These are phyloP conservation scores for Coryphaenoides rupestris DNA, from an alignment of 2,113 vertebrate species.

Conservation along the genomic window DNA sequence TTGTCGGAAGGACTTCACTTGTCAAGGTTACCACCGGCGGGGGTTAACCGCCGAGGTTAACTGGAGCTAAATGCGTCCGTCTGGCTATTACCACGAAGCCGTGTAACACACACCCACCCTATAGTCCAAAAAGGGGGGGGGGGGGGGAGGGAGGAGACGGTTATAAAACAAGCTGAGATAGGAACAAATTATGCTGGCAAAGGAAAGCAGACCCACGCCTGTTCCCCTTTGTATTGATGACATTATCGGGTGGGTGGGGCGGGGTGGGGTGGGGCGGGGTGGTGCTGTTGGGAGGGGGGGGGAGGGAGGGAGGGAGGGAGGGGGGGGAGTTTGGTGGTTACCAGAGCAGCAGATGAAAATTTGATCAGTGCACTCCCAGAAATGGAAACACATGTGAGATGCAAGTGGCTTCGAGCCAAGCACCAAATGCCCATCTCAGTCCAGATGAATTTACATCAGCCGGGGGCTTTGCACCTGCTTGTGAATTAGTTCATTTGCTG, in stretches of 20 bases:
- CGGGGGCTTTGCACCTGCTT: conserved; percentile 70
- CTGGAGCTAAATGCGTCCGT: no score
- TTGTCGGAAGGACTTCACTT: no score
- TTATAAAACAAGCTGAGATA: conserved; percentile 43
- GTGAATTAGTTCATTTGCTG: conserved; percentile 60
- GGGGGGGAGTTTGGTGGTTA: conserved; percentile 22
- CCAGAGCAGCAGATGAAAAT: conserved; percentile 64
- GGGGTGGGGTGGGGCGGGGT: no score
- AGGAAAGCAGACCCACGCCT: conserved; percentile 25
- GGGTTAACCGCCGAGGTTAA: no score
- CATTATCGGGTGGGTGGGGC: conserved; percentile 43
- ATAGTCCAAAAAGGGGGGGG: no score
- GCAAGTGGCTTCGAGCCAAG: conserved; percentile 58
- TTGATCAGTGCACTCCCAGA: conserved; percentile 56
- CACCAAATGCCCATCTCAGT: conserved; percentile 63
- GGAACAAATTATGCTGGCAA: conserved; percentile 35
- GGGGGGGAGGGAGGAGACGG: not conserved
- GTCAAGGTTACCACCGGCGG: no score
- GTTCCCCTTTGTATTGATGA: conserved; percentile 45
- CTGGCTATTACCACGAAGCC: no score
- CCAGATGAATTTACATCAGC: conserved; percentile 68
- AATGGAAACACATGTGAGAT: conserved; percentile 63
- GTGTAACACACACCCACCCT: no score
- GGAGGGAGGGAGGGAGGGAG: no score
- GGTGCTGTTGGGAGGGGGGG: not conserved